phyloP scores from a whole-genome alignment of 2,888 invertebrate genomes.

The Drosophila niveifrons region DNA sequence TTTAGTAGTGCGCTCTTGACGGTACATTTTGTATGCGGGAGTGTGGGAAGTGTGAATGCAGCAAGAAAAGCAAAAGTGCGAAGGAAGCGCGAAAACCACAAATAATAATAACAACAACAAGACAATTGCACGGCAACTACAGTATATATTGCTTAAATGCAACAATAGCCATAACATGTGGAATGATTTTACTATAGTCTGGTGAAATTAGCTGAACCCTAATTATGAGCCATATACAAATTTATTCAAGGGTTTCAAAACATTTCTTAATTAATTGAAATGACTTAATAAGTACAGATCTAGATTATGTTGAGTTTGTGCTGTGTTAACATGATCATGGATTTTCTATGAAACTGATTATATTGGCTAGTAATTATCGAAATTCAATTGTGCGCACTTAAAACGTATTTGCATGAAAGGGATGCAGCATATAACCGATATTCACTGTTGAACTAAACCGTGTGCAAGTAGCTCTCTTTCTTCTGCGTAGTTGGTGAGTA shows the following conservation, averaged over 20 bases:
- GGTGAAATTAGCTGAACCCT: no score
- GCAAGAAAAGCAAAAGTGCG: slow-evolving; percentile 65
- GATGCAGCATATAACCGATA: neutral
- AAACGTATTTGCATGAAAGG: neutral
- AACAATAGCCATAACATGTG: no score
- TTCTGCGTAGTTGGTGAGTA: slow-evolving; percentile 4
- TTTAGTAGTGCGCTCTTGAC: neutral
- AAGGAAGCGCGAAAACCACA: slow-evolving; percentile 57
- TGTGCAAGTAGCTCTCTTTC: slow-evolving; percentile 17
- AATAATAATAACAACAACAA: slow-evolving; percentile 44
- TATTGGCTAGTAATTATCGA: no score
- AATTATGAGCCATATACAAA: no score
- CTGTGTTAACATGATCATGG: no score
- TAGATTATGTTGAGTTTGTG: no score
- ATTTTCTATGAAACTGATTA: no score
- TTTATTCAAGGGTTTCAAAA: no score
- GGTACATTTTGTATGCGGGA: slow-evolving; percentile 27
- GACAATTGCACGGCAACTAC: slow-evolving; percentile 49
- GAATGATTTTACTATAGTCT: no score
- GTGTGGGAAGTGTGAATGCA: slow-evolving; percentile 37
- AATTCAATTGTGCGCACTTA: no score
- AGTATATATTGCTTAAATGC: neutral
- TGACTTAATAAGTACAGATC: no score
- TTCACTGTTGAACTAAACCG: slow-evolving; percentile 23
- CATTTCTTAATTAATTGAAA: no score